phyloP scores from a whole-genome alignment of 2,113 vertebrate genomes.

The chimpanzee (Pan troglodytes) region NHGRI_mPanTro3-v2.1_pri NC_072401.2:38489001-38489500 shows the following conservation, averaged over 20 bases:
- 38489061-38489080: background rate
- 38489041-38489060: background rate
- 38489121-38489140: background rate
- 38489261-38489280: background rate
- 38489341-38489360: background rate
- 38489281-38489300: background rate
- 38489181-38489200: background rate
- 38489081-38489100: background rate
- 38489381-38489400: background rate
- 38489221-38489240: background rate
- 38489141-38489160: background rate
- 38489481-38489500: background rate
- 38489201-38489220: accelerated
- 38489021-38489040: background rate
- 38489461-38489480: background rate
- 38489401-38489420: background rate
- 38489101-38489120: background rate
- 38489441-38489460: background rate
- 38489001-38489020: background rate
- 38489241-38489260: background rate
- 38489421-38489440: background rate
- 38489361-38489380: background rate
- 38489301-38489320: background rate
- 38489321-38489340: background rate
- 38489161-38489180: background rate